Base-by-base conservation (phyloP, 2,888 invertebrate species). In the Drosophila cracens region DNA sequence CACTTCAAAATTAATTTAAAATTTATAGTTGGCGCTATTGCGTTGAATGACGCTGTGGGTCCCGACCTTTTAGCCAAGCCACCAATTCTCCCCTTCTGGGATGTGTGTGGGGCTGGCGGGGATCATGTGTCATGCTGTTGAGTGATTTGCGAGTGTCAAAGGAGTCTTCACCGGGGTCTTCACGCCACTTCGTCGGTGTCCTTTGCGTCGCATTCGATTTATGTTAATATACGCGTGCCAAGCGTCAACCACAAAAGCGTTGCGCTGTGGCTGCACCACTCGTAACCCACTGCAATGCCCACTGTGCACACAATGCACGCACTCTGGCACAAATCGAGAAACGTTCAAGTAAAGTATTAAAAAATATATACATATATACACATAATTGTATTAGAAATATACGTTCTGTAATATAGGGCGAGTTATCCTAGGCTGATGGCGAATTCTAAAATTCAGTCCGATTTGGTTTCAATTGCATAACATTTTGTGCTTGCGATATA, bases 21-120 rank as follows among this genome's bases (percentile, higher is more conserved):
- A 87, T 87, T 87, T 87, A 87, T 87, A 87, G 87, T 89, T 89
- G 87, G 82, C 75, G 87, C 87, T 90, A 84, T 87, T 82, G 90
- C 87, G 89, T 90, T 89, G 89, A 87, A 87, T 90, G 90, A 81
- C 72, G 89, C 78, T 78, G 80, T 70, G 90, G 81, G 70, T 69
- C 27, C 48, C 66, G 56, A 80, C 72, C 77, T 64, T 56, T 63
- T 51, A 25, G 27, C n/a, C 40, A 25, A 5, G 25, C 27, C 8
- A 56, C 10, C 25, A 33, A 3, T 8, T 4, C 16, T 2, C 18
- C 2, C 25, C n/a, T 27, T 33, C 11, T 33, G 46, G 59, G 21
- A 34, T 54, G 18, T 18, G 18, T 54, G 27, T n/a, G 57, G 58
- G 13, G 43, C 6, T 27, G 40, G 16, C 21, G 36, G 16, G 56